A percentile compares a stretch with the other conserved stretches of the same genome.
Evolutionary conservation across 2,888 invertebrate genomes (phyloP).

Genomic region (Cryptus viduatorius): DNA sequence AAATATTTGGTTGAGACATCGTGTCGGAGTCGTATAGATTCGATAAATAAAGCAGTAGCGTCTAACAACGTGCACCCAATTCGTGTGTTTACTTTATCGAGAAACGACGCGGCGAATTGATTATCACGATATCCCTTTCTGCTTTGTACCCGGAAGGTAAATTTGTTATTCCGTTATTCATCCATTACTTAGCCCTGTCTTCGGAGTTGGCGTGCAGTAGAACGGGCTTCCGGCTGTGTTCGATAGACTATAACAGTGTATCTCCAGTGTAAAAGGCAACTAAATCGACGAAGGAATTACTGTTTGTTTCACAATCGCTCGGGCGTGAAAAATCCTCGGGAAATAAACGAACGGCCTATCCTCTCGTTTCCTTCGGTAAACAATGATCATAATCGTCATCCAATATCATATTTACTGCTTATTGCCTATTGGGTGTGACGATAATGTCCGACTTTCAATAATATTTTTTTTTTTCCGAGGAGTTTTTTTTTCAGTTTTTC

Average conservation of each 20-base stretch:
- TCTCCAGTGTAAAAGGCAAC: slow-evolving; percentile 1
- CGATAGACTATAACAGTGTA: slow-evolving; percentile 10
- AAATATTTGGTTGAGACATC: neutral
- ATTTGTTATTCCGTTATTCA: slow-evolving; percentile 54
- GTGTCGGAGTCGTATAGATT: neutral
- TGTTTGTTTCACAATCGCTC: slow-evolving; percentile 53
- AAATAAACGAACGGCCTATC: slow-evolving; percentile 38
- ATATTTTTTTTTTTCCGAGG: neutral
- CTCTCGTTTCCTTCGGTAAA: slow-evolving; percentile 45
- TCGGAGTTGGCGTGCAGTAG: slow-evolving; percentile 23
- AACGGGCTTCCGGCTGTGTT: slow-evolving; percentile 56
- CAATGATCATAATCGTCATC: slow-evolving; percentile 14
- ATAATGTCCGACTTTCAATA: neutral
- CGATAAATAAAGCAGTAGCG: neutral
- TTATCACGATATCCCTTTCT: neutral
- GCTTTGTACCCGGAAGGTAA: slow-evolving; percentile 25
- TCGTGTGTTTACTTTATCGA: neutral
- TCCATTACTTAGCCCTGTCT: neutral
- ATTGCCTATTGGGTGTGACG: neutral
- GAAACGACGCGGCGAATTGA: neutral
- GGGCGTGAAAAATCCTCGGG: slow-evolving; percentile 51
- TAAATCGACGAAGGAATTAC: slow-evolving; percentile 26
- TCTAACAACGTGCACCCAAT: neutral
- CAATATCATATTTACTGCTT: neutral
- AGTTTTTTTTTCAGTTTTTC: no score